Base-by-base conservation (phyloP, 2,113 vertebrate genomes). In the Etheostoma cragini region DNA sequence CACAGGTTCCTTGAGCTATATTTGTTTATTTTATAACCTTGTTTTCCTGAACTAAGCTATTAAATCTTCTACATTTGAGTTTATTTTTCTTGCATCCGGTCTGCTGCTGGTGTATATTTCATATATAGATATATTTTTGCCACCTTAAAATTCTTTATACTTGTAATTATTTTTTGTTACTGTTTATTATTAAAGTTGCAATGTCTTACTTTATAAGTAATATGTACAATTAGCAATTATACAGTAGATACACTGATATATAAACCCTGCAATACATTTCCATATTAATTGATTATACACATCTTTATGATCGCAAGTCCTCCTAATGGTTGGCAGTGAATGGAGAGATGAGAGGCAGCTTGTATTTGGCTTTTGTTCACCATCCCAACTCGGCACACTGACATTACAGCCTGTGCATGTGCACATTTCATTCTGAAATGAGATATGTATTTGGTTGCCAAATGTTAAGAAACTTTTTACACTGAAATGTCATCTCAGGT, bases 291-390 rank as follows among this genome's bases (percentile, higher is more conserved):
- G 17, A 19, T 19, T 24, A 22, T 8, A 74, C 4, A 50, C 5
- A 7, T 24, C 5, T 3, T 21, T 42, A 16, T 47, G 15, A 64
- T 50, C 49, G 24, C 22, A 38, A 57, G 16, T 19, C 35, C 13
- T 42, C 11, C 1, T 46, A 73, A 78, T 66, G 64, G 65, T 81
- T 92, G 90, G 90, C 92, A 93, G 91, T 91, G 92, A 89, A 91
- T 93, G 91, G 89, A 89, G 87, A 91, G 87, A 88, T 86, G 68
- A 85, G 83, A 82, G 82, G 81, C 82, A 85, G 76, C 75, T 85
- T 85, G 82, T 30, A 78, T 87, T 87, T 89, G 60, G 45, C 53
- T 86, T 80, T 46, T 47, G 22, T 80, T 69, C 11, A 64, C 50
- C 53, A 85, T 86, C 84, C 60, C 82, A 83, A 63, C 63, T 57